Evolutionary conservation across 2,113 vertebrate species (phyloP), one percentile per base, ranked within the genome.

Genomic region (Tragelaphus imberbis): DNA sequence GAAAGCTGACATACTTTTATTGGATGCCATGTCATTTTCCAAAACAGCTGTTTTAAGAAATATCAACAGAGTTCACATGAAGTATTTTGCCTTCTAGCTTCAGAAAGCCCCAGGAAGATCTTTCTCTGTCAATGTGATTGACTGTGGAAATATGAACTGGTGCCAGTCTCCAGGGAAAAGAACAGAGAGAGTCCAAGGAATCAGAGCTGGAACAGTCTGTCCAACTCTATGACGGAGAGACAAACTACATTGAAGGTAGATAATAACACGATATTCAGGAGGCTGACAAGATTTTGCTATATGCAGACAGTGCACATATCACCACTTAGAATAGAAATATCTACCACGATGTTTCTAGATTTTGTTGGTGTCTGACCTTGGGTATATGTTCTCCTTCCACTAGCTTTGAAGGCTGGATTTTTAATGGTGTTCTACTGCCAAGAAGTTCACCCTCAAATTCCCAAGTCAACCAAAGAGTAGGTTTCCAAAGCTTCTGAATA

Each of bases 1-100:
- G n/a, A 90, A 97, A 97, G 33, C 90, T 96, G 84, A 95, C 56
- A 95, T 93, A 36, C 71, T 98, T 98, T 98, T 92, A 97, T 97
- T 95, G 94, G 61, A 84, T 75, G 95, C 81, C 40, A 0, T 86
- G 81, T 93, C 55, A 84, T 96, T 97, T 98, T 92, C 80, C 97
- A 84, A 97, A 98, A 96, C 88, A 98, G 59, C n/a, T 97, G 94
- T 97, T 98, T 80, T 84, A 97, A 98, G 98, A 98, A 97, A 61
- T 71, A 77, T 88, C 95, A 97, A 82, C 87, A n/a, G 61, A 97
- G 97, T 97, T 44, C 75, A 94, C 86, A 95, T 92, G 96, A 98
- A 98, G 97, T 96, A 55, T 44, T 98, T 98, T 98, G 51, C 68
- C 81, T 92, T 92, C 91, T 30, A 91, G 58, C 49, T 94, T 79